These are phyloP conservation scores for Callinectes sapidus DNA, from an alignment of 2,888 invertebrate species.

Conservation along the genomic window DNA sequence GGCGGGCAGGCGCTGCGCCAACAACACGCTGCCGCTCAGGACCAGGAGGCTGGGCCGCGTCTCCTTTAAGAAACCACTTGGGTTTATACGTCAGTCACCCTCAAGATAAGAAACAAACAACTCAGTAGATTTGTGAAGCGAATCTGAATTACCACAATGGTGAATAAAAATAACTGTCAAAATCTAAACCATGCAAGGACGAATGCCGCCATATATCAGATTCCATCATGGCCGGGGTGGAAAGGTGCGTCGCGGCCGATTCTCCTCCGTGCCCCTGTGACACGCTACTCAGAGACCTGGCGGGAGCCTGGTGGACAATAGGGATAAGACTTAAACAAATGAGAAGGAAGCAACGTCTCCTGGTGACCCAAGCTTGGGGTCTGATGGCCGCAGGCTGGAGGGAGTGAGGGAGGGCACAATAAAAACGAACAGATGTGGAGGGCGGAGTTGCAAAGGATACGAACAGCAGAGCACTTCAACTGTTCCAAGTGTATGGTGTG, in stretches of 20 bases:
- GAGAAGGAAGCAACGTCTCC: slow-evolving; percentile 43
- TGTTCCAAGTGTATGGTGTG: background rate
- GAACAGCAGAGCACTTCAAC: background rate
- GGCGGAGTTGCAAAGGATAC: background rate
- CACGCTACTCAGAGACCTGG: slow-evolving; percentile 16
- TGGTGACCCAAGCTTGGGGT: slow-evolving; percentile 38
- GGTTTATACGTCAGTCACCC: background rate
- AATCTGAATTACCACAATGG: slow-evolving; percentile 18
- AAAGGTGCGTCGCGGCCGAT: background rate
- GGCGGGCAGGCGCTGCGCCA: background rate
- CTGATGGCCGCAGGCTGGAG: background rate
- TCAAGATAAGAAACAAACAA: slow-evolving; percentile 24
- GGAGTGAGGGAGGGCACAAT: background rate
- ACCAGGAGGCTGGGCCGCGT: background rate
- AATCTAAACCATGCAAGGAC: background rate
- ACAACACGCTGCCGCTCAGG: background rate
- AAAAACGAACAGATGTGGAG: background rate
- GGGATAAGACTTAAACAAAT: slow-evolving; percentile 53
- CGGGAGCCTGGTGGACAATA: slow-evolving; percentile 37
- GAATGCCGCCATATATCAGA: slow-evolving; percentile 26
- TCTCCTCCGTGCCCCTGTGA: slow-evolving; percentile 26
- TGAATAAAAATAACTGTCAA: slow-evolving; percentile 28
- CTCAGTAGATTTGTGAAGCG: slow-evolving; percentile 32
- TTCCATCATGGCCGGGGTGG: background rate
- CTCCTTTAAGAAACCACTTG: background rate